phyloP scores from a whole-genome alignment of 2,113 vertebrate species.

The Anarrhichthys ocellatus region DNA sequence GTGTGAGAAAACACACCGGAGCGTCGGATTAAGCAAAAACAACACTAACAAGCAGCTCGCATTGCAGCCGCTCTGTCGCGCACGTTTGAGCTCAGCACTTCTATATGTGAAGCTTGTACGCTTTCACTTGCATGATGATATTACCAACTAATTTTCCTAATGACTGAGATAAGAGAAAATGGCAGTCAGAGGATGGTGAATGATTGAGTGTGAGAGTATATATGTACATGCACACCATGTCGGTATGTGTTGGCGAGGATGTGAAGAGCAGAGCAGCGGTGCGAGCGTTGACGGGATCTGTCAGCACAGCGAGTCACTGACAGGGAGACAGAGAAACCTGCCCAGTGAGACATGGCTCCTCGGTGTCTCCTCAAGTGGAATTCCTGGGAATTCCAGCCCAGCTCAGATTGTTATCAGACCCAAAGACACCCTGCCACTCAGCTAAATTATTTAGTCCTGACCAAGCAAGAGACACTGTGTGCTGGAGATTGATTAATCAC shows the following conservation, averaged over 20 bases:
- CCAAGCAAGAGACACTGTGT: background rate
- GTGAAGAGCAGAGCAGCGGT: slow-evolving; percentile 28
- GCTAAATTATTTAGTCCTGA: slow-evolving; percentile 23
- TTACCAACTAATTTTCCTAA: background rate
- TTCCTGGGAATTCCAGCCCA: slow-evolving; percentile 71
- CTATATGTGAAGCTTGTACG: background rate
- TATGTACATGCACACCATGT: background rate
- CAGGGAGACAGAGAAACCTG: slow-evolving; percentile 62
- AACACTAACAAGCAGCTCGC: slow-evolving; percentile 33
- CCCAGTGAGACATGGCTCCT: slow-evolving; percentile 72
- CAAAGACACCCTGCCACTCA: slow-evolving; percentile 45
- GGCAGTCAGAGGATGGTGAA: slow-evolving; percentile 48
- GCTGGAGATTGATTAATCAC: background rate
- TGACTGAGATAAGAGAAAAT: slow-evolving; percentile 53
- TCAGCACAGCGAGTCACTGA: slow-evolving; percentile 58
- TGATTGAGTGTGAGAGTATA: slow-evolving; percentile 28
- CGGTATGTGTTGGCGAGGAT: slow-evolving; percentile 26
- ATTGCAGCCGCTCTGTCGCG: background rate
- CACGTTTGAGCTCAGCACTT: background rate
- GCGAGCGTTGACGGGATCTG: slow-evolving; percentile 60
- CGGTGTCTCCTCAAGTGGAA: slow-evolving; percentile 65
- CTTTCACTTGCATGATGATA: background rate
- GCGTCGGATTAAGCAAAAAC: slow-evolving; percentile 43
- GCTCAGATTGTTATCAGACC: slow-evolving; percentile 76
- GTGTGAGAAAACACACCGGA: slow-evolving; percentile 44